A percentile compares a stretch with the other conserved stretches of the same genome.
phyloP scores from a whole-genome alignment of 2,888 invertebrate species.

The Orchestes rusci region DNA sequence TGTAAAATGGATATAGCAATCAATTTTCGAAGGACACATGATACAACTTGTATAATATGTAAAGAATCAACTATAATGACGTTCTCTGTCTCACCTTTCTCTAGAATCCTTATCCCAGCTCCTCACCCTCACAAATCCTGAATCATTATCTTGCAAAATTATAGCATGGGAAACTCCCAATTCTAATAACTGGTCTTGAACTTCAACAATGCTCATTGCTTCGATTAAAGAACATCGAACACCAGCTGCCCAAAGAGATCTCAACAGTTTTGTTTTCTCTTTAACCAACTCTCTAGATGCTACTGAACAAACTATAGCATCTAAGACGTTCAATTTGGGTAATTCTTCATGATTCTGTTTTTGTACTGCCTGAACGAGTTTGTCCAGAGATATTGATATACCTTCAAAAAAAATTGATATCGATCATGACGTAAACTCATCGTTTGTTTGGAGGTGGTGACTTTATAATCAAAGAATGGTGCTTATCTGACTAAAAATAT shows the following conservation, averaged over 20 bases:
- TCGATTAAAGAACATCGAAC: slow-evolving; percentile 59
- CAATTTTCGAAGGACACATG: no score
- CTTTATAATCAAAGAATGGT: no score
- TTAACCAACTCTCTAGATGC: slow-evolving; percentile 52
- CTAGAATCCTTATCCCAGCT: slow-evolving; percentile 49
- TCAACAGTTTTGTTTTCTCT: slow-evolving; percentile 46
- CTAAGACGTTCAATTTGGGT: slow-evolving; percentile 40
- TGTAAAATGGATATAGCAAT: no score
- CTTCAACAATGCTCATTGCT: slow-evolving; percentile 55
- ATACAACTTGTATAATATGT: neutral
- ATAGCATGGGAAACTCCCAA: slow-evolving; percentile 58
- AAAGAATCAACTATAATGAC: no score
- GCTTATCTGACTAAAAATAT: no score
- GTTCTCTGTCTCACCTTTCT: slow-evolving; percentile 48
- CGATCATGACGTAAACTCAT: neutral
- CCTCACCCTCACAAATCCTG: slow-evolving; percentile 45
- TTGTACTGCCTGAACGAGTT: slow-evolving; percentile 58
- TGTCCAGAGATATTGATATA: slow-evolving; percentile 78
- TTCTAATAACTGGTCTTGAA: slow-evolving; percentile 54
- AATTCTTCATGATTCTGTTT: slow-evolving; percentile 48
- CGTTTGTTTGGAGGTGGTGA: no score
- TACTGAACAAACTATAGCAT: slow-evolving; percentile 63
- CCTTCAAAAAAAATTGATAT: slow-evolving; percentile 37
- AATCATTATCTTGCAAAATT: slow-evolving; percentile 55
- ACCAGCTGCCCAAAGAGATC: slow-evolving; percentile 66